Evolutionary conservation across 35 echinoderm and acorn worm genomes (phyloP).

Genomic region (Chiridota heheva): DNA sequence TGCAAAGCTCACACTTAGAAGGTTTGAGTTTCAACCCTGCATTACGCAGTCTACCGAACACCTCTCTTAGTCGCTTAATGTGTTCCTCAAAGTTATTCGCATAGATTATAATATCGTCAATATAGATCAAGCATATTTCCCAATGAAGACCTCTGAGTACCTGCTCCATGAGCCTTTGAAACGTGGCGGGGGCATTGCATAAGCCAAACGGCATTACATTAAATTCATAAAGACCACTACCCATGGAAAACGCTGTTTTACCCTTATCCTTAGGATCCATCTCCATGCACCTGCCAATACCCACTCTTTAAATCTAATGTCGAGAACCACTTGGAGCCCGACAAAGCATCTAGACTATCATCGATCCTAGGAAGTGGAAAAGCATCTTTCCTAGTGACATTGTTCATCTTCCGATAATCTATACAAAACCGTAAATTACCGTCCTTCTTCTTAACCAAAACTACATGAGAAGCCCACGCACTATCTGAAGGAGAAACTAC

Average conservation of each 20-base stretch:
- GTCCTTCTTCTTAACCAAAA: conserved; percentile 52
- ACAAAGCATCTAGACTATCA: conserved; percentile 49
- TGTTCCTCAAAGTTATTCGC: not conserved
- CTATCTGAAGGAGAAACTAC: conserved; percentile 28
- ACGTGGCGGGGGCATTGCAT: conserved; percentile 28
- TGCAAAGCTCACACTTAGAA: conserved; percentile 36
- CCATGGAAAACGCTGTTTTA: conserved; percentile 55
- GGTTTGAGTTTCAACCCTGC: conserved; percentile 55
- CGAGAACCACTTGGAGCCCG: conserved; percentile 48
- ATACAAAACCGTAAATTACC: conserved; percentile 44
- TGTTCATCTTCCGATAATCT: conserved; percentile 53
- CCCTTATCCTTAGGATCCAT: conserved; percentile 18
- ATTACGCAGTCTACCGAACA: conserved; percentile 12
- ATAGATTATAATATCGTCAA: conserved; percentile 45
- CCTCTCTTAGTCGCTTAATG: not conserved
- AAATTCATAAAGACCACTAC: conserved; percentile 49
- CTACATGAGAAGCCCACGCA: conserved; percentile 42
- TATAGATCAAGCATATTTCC: conserved; percentile 2
- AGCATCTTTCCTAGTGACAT: conserved; percentile 36
- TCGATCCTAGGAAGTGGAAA: conserved; percentile 63
- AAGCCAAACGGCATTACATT: conserved; percentile 57
- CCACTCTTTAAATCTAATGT: conserved; percentile 57
- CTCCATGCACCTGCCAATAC: conserved; percentile 72
- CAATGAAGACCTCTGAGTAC: conserved; percentile 4
- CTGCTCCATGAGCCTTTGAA: conserved; percentile 23